A percentile compares a stretch with the other conserved stretches of the same genome.
Evolutionary conservation across 2,797 vertebrate species (phyloP).

Genomic region (Lagodon rhomboides): DNA sequence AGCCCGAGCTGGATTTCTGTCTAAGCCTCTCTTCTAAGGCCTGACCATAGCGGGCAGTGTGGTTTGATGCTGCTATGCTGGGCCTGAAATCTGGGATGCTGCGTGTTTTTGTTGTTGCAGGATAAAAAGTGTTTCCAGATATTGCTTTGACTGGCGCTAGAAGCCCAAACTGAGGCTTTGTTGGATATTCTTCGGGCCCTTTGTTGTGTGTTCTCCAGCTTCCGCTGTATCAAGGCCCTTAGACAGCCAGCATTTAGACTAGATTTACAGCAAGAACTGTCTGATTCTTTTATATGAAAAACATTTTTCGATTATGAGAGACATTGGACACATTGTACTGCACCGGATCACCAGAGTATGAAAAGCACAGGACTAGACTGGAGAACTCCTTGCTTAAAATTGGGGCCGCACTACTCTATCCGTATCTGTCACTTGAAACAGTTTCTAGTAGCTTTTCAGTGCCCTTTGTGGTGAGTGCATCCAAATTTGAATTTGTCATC

Average conservation of each 20-base stretch:
- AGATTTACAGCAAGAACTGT: constrained; percentile 48
- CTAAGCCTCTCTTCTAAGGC: constrained; percentile 63
- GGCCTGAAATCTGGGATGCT: constrained; percentile 74
- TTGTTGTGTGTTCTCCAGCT: constrained; percentile 76
- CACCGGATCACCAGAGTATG: constrained; percentile 11
- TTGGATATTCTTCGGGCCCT: constrained; percentile 72
- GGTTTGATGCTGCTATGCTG: constrained; percentile 75
- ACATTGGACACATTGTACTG: constrained; percentile 14
- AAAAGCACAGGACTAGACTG: background rate
- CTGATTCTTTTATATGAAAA: constrained; percentile 56
- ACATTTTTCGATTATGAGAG: constrained; percentile 38
- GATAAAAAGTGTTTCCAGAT: constrained; percentile 84
- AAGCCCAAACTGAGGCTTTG: constrained; percentile 76
- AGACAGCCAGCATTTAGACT: constrained; percentile 49
- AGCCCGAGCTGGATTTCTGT: constrained; percentile 67
- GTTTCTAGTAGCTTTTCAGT: constrained; percentile 4
- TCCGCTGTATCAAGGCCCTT: constrained; percentile 50
- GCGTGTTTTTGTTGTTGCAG: constrained; percentile 72
- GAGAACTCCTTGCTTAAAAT: background rate
- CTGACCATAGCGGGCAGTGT: constrained; percentile 75
- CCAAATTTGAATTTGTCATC: constrained; percentile 38
- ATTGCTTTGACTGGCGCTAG: constrained; percentile 77
- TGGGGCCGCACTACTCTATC: background rate
- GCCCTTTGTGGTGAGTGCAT: constrained; percentile 16
- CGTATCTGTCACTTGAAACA: background rate